These are phyloP conservation scores for Eptatretus burgeri DNA, from an alignment of 2,113 vertebrate species.

Conservation along the genomic window DNA sequence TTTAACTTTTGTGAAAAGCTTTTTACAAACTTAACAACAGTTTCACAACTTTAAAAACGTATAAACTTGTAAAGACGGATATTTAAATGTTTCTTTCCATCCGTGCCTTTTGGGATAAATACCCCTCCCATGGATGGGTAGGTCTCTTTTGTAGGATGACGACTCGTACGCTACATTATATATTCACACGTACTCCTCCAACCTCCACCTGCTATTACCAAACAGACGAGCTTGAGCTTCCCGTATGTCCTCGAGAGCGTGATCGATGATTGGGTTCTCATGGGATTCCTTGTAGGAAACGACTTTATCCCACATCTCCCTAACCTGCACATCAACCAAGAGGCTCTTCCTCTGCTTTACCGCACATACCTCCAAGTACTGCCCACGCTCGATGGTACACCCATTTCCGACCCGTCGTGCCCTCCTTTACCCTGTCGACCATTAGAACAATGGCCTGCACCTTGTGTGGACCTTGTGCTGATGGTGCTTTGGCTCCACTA, in stretches of 20 bases:
- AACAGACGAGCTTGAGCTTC: constrained; percentile 41
- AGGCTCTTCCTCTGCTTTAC: constrained; percentile 75
- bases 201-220: not conserved
- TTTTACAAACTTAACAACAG: too few relatives aligned
- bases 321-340: constrained; percentile 88
- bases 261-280: constrained; percentile 97
- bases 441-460: not conserved
- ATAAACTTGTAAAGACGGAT: too few relatives aligned
- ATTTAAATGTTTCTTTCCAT: too few relatives aligned
- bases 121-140: too few relatives aligned
- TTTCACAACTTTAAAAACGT: too few relatives aligned
- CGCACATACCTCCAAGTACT: constrained; percentile 62
- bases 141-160: too few relatives aligned
- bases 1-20: too few relatives aligned
- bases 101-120: too few relatives aligned
- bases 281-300: constrained; percentile 96
- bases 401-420: not conserved
- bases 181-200: constrained; percentile 5
- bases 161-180: too few relatives aligned
- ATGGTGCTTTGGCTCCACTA: too few relatives aligned
- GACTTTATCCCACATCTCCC: constrained; percentile 99
- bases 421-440: not conserved
- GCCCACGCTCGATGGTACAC: constrained; percentile 55
- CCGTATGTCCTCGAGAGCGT: constrained; percentile 72
- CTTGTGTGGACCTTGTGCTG: not conserved